Conservation (phyloP, 1,140 invertebrate species). For the Lucilia sericata region DNA sequence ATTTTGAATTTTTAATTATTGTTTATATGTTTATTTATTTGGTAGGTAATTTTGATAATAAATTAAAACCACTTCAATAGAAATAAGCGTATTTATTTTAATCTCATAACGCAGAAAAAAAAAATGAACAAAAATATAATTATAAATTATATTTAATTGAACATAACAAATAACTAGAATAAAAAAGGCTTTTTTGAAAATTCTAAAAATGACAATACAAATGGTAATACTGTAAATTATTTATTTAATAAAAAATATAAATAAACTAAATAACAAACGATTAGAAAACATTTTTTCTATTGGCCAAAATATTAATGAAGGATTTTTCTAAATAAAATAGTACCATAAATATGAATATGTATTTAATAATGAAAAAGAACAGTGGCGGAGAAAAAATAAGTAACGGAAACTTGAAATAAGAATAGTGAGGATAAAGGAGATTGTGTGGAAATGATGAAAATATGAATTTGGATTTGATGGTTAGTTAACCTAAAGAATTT, state of each 20-base stretch:
- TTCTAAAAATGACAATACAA: slow-evolving; percentile 24
- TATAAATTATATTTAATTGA: slow-evolving; percentile 22
- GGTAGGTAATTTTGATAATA: too few relatives aligned
- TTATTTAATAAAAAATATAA: background rate
- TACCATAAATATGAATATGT: too few relatives aligned
- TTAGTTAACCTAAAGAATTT: too few relatives aligned
- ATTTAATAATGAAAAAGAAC: too few relatives aligned
- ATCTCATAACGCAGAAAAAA: background rate
- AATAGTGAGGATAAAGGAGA: too few relatives aligned
- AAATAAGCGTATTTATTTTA: slow-evolving; percentile 27
- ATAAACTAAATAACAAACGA: background rate
- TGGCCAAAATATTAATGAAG: background rate
- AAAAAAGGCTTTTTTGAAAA: slow-evolving; percentile 18
- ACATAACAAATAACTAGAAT: background rate
- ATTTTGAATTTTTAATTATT: too few relatives aligned
- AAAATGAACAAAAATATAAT: background rate
- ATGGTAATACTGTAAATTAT: slow-evolving; percentile 8
- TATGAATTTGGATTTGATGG: too few relatives aligned
- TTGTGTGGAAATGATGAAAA: too few relatives aligned
- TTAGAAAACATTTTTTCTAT: background rate
- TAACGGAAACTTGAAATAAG: too few relatives aligned
- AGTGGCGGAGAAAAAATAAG: too few relatives aligned
- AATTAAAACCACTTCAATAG: background rate
- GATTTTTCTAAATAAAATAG: too few relatives aligned
- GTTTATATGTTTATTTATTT: too few relatives aligned